Evolutionary conservation across 2,888 invertebrate genomes (phyloP), one percentile per base, ranked within the genome.

Genomic region (Belgica antarctica): DNA sequence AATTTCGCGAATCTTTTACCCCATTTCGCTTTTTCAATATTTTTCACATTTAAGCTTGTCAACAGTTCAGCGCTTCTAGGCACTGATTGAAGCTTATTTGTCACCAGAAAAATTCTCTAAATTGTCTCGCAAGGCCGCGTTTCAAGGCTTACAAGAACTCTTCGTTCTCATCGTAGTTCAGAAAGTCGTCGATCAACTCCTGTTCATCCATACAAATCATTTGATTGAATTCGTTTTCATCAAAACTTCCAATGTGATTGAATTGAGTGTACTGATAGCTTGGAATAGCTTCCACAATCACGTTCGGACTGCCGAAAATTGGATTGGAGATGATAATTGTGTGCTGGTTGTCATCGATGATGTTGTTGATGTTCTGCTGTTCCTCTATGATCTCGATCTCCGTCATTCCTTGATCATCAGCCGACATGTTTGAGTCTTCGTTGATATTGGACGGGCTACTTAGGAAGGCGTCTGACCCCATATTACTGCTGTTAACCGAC

Each of bases 261-360:
- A 57, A 68, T 22, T 70, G 70, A 25, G 15, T 61, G 36, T 61
- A 70, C 5, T 70, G 59, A 46, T 70, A 70, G 25, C 59, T 59
- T 24, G 70, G 70, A 61, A 70, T 70, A n/a, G 70, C 41, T 17
- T 70, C 70, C 15, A 70, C 70, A 25, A 70, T 70, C 25, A 70
- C 70, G 28, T 70, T 70, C 25, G 70, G 70, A 41, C 41, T 46
- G 12, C 36, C 41, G 28, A 27, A 57, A 10, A 34, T 57, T 8
- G 68, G 57, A 61, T 41, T 61, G 24, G 70, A 27, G 36, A 59
- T 70, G 7, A 59, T 70, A 17, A 70, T 70, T 61, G 59, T 24
- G n/a, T 28, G 57, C 22, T 68, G 31, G 27, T 69, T 59, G 25
- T 61, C 59, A 25, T 70, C 70, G 31, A 70, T 59, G 8, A 70